These are phyloP conservation scores for Napeogenes inachia DNA, from an alignment of 2,888 invertebrate genomes.

Conservation along the genomic window DNA sequence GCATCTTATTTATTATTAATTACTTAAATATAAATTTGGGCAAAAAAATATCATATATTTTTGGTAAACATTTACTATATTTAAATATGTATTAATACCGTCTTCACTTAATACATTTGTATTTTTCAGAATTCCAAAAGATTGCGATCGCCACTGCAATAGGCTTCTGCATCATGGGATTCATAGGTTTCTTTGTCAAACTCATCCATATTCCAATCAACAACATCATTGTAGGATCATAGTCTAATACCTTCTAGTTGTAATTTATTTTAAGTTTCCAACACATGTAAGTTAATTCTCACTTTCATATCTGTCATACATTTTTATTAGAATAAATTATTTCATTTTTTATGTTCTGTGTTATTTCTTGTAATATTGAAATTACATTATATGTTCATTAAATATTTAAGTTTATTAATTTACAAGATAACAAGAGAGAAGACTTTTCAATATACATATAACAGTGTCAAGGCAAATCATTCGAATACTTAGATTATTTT, in stretches of 20 bases:
- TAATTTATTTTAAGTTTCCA: slow-evolving; percentile 55
- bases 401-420: no score
- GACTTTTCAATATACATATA: no score
- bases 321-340: slow-evolving; percentile 67
- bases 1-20: no score
- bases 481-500: no score
- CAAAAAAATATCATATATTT: no score
- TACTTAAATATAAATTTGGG: no score
- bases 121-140: slow-evolving; percentile 95
- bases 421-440: no score
- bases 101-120: slow-evolving; percentile 14
- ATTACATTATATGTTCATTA: no score
- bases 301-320: slow-evolving; percentile 45
- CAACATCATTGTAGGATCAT: slow-evolving; percentile 93
- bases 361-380: slow-evolving; percentile 10
- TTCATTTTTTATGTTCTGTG: slow-evolving; percentile 43
- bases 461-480: no score
- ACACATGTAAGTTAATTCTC: slow-evolving; percentile 55
- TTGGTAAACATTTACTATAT: no score
- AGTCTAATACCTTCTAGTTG: slow-evolving; percentile 44
- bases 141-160: slow-evolving; percentile 99
- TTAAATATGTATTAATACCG: no score
- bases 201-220: slow-evolving; percentile 99
- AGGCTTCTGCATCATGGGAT: slow-evolving; percentile 99
- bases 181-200: slow-evolving; percentile 99